Percentiles rank a stretch among this genome's conserved stretches.
Evolutionary conservation across 2,113 vertebrate genomes (phyloP).

Genomic region (Gymnobelideus leadbeateri): DNA sequence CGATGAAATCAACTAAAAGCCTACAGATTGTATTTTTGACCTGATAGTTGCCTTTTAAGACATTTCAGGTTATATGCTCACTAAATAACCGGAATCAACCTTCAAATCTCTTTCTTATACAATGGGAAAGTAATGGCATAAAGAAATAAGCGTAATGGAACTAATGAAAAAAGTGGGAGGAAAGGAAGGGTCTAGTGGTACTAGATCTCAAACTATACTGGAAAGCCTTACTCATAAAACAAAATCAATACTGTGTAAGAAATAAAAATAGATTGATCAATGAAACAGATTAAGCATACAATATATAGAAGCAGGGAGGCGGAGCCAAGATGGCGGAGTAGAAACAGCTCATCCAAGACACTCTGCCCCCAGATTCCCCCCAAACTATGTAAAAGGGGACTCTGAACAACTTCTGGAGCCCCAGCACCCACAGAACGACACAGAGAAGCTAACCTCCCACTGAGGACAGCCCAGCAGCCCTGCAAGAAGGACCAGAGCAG

Average conservation of each 20-base stretch:
- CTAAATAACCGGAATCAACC: neutral
- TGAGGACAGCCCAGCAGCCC: no score
- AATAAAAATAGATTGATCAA: neutral
- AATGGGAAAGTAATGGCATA: neutral
- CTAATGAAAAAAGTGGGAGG: neutral
- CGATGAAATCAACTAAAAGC: slow-evolving; percentile 26
- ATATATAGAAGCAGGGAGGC: neutral
- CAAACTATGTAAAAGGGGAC: no score
- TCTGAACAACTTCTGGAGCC: no score
- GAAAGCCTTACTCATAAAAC: neutral
- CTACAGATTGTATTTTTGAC: slow-evolving; percentile 33
- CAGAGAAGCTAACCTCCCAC: no score
- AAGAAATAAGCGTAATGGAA: neutral
- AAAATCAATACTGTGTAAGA: neutral
- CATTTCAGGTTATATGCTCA: neutral
- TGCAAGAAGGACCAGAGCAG: no score
- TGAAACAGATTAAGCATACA: neutral
- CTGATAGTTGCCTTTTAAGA: slow-evolving; percentile 1
- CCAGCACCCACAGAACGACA: no score
- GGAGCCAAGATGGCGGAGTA: no score
- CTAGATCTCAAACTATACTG: neutral
- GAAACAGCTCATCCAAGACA: no score
- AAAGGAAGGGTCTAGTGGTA: neutral
- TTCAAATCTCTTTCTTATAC: neutral
- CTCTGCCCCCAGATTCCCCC: no score